These are phyloP conservation scores for Dolichopus griseipennis DNA, from an alignment of 2,888 invertebrate genomes.

Conservation along the genomic window DNA sequence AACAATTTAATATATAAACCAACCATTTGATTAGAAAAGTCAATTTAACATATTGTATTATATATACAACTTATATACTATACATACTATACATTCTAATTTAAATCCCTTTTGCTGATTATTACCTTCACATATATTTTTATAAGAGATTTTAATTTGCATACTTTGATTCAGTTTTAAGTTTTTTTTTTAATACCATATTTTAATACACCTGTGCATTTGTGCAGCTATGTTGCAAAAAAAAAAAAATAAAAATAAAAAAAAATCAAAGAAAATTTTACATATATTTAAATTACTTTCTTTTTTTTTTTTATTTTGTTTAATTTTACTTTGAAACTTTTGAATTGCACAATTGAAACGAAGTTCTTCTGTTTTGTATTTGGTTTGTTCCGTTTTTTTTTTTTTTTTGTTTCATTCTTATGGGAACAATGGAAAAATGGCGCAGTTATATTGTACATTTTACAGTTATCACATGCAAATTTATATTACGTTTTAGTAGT, in stretches of 20 bases:
- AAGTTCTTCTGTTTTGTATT: no score
- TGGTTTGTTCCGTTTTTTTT: not conserved
- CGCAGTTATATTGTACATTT: not conserved
- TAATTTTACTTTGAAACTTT: not conserved
- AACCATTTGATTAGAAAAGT: no score
- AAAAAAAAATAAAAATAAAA: not conserved
- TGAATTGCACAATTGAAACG: not conserved
- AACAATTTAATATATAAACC: no score
- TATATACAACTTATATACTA: no score
- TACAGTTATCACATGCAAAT: not conserved
- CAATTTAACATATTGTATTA: no score
- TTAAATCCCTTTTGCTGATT: no score
- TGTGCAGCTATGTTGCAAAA: not conserved
- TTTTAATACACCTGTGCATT: slow-evolving; percentile 4
- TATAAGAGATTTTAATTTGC: no score
- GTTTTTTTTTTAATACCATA: not conserved
- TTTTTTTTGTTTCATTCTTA: not conserved
- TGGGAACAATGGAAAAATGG: not conserved
- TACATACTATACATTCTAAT: no score
- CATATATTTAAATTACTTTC: not conserved
- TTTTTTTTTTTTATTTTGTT: not conserved
- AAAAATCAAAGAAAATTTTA: not conserved
- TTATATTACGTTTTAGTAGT: no score
- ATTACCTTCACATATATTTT: no score
- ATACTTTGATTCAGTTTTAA: no score